Percentiles rank a stretch among this genome's conserved stretches.
Evolutionary conservation across 2,888 invertebrate genomes (phyloP).

Genomic region (Athripsodes cinereus): DNA sequence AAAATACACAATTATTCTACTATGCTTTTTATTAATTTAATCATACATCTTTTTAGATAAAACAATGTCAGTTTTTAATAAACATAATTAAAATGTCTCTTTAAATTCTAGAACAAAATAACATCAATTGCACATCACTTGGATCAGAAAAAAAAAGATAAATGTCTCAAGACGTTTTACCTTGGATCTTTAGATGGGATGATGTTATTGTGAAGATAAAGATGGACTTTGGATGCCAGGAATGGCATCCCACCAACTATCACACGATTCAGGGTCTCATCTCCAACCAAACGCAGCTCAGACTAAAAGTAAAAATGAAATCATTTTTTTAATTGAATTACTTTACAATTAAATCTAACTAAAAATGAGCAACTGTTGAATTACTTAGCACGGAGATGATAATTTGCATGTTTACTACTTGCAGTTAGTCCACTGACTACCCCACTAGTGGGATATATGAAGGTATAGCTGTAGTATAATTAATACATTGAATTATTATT

Average conservation of each 20-base stretch:
- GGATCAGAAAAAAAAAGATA: background rate
- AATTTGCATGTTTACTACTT: no score
- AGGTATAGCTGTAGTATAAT: background rate
- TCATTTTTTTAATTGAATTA: no score
- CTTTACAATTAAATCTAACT: no score
- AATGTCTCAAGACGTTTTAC: conserved; percentile 29
- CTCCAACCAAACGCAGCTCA: conserved; percentile 45
- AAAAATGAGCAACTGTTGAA: no score
- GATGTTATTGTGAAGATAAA: conserved; percentile 44
- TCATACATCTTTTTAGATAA: no score
- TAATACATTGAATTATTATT: background rate
- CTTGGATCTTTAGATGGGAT: conserved; percentile 43
- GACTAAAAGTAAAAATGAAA: conserved; percentile 36
- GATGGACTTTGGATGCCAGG: conserved; percentile 45
- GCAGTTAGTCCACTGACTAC: no score
- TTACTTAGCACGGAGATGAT: background rate
- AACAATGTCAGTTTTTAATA: no score
- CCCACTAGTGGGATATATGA: background rate
- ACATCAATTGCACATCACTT: background rate
- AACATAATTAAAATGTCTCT: no score
- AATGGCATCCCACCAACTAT: conserved; percentile 47
- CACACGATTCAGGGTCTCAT: conserved; percentile 46
- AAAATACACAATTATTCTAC: no score
- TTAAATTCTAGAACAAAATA: no score
- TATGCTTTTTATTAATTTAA: no score